These are phyloP conservation scores for Loxodonta africana DNA, from an alignment of 2,113 vertebrate genomes.

Conservation along the genomic window DNA sequence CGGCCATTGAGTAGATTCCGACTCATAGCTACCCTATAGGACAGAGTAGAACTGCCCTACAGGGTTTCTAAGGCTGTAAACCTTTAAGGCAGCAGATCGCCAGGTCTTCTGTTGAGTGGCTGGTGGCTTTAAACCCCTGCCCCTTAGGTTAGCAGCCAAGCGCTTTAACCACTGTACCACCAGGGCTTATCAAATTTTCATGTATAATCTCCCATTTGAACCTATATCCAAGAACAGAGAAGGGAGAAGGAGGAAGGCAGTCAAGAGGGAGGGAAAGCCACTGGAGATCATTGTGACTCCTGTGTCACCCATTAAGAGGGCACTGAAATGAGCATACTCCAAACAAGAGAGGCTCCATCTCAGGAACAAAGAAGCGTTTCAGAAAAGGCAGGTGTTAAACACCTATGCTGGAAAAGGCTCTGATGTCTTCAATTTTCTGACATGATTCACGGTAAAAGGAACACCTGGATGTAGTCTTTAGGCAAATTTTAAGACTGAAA, in stretches of 20 bases:
- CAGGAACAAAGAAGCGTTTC: background rate
- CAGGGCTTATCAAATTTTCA: background rate
- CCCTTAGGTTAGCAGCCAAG: too few relatives aligned
- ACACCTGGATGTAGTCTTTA: background rate
- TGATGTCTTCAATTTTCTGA: background rate
- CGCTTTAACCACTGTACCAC: too few relatives aligned
- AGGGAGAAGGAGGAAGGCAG: background rate
- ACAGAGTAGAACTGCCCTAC: too few relatives aligned
- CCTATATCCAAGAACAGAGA: background rate
- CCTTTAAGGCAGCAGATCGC: too few relatives aligned
- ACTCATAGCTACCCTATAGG: too few relatives aligned
- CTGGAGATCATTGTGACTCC: background rate
- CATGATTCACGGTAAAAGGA: background rate
- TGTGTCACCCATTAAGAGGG: background rate
- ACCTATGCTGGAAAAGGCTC: background rate
- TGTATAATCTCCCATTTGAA: background rate
- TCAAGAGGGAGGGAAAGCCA: background rate
- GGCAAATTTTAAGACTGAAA: conserved; percentile 41
- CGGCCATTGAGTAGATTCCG: too few relatives aligned
- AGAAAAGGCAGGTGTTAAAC: background rate
- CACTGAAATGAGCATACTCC: background rate
- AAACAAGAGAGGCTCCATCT: background rate
- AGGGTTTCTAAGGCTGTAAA: too few relatives aligned
- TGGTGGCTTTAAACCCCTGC: too few relatives aligned
- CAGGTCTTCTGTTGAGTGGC: too few relatives aligned